These are phyloP conservation scores for Burhinus oedicnemus DNA, from an alignment of 2,113 vertebrate species.

Conservation along the genomic window DNA sequence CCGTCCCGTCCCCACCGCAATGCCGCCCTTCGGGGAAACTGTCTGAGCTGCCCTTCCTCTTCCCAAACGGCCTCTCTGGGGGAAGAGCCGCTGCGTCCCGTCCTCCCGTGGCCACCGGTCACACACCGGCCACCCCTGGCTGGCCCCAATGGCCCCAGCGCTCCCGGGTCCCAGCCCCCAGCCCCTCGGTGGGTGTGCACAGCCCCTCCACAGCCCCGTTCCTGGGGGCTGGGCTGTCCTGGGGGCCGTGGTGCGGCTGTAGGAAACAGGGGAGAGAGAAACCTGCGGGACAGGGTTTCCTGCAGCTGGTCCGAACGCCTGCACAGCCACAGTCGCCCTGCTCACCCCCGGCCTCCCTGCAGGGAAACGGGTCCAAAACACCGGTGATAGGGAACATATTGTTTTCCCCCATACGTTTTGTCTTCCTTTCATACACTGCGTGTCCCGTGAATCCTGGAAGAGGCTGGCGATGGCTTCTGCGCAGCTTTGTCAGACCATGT, in stretches of 20 bases:
- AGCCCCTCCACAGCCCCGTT: neutral
- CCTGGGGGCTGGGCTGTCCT: too few species aligned
- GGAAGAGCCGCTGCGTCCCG: accelerated
- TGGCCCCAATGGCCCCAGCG: neutral
- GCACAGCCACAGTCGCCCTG: neutral
- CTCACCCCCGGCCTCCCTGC: too few species aligned
- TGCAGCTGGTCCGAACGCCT: accelerated
- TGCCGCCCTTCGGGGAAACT: neutral
- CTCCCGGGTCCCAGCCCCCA: too few species aligned
- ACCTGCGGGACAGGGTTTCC: neutral
- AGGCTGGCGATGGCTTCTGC: accelerated
- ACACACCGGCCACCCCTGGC: accelerated
- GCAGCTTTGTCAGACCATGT: accelerated
- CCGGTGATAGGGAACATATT: accelerated
- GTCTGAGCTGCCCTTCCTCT: neutral
- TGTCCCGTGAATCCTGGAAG: accelerated
- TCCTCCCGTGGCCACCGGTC: neutral
- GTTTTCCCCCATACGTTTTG: accelerated
- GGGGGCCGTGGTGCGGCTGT: accelerated
- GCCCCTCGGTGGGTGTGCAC: accelerated
- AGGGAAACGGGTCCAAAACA: accelerated
- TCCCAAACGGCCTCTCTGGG: neutral
- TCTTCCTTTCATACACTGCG: accelerated
- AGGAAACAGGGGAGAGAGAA: accelerated
- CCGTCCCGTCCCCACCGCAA: accelerated